phyloP scores from a whole-genome alignment of 2,888 invertebrate genomes.

The Chaitophorus viminalis region DNA sequence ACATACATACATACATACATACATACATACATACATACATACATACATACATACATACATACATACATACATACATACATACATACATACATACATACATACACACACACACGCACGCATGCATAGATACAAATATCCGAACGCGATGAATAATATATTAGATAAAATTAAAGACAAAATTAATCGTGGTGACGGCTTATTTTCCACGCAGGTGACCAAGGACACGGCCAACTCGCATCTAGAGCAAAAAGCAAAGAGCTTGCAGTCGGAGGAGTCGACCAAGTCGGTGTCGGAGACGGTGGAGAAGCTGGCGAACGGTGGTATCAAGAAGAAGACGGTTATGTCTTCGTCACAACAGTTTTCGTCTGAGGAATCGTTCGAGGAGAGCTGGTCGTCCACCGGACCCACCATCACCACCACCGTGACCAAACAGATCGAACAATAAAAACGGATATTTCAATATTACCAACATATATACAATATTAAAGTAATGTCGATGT shows the following conservation, averaged over 20 bases:
- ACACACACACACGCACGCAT: too few species aligned
- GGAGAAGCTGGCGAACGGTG: slow-evolving; percentile 44
- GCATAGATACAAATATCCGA: too few species aligned
- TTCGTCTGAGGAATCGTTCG: slow-evolving; percentile 57
- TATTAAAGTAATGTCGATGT: neutral
- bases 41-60: too few species aligned
- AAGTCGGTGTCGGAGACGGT: slow-evolving; percentile 55
- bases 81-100: neutral
- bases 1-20: too few species aligned
- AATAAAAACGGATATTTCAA: neutral
- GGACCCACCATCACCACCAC: slow-evolving; percentile 36
- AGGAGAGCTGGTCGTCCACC: slow-evolving; percentile 55
- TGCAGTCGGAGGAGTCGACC: slow-evolving; percentile 52
- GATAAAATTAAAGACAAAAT: too few species aligned
- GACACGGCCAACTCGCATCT: slow-evolving; percentile 59
- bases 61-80: too few species aligned
- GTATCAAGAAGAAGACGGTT: slow-evolving; percentile 41
- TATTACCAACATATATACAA: neutral
- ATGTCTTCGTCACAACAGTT: slow-evolving; percentile 57
- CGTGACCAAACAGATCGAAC: slow-evolving; percentile 49
- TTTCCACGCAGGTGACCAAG: slow-evolving; percentile 30
- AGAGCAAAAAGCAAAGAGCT: slow-evolving; percentile 58
- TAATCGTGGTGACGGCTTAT: neutral
- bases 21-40: neutral
- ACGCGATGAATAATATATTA: too few species aligned